These are phyloP conservation scores for Smutsia gigantea DNA, from an alignment of 2,797 vertebrate genomes.

Conservation along the genomic window DNA sequence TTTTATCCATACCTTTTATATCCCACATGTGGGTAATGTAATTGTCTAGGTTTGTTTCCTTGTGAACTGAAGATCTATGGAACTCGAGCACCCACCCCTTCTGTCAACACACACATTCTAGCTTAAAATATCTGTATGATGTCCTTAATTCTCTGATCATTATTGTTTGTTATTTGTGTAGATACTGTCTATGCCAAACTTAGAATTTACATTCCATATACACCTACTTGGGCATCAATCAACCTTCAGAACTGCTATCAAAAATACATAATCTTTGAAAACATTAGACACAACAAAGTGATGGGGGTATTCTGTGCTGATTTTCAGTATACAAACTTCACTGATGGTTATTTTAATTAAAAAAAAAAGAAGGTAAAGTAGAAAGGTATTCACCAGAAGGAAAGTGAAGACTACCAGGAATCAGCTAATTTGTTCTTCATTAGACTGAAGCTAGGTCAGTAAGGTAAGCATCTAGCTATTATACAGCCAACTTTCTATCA, in stretches of 20 bases:
- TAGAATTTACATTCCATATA: not conserved
- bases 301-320: not conserved
- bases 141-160: not conserved
- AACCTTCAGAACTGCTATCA: not conserved
- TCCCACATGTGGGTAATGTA: not conserved
- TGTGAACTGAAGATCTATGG: not conserved
- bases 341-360: slow-evolving; percentile 60
- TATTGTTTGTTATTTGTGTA: not conserved
- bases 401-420: slow-evolving; percentile 64
- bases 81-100: not conserved
- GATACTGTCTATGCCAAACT: not conserved
- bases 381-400: slow-evolving; percentile 69
- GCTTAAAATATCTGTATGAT: slow-evolving; percentile 13
- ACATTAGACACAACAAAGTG: not conserved
- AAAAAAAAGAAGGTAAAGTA: slow-evolving; percentile 12
- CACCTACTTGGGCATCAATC: not conserved
- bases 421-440: slow-evolving; percentile 77
- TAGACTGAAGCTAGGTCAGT: slow-evolving; percentile 77
- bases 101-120: not conserved
- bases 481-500: slow-evolving; percentile 79
- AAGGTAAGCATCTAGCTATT: slow-evolving; percentile 81
- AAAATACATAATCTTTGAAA: slow-evolving; percentile 23
- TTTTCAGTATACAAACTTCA: slow-evolving; percentile 46
- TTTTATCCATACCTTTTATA: not conserved
- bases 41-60: not conserved